Evolutionary conservation across 2,113 vertebrate species (phyloP).

Genomic region (Corythornis cristatus): DNA sequence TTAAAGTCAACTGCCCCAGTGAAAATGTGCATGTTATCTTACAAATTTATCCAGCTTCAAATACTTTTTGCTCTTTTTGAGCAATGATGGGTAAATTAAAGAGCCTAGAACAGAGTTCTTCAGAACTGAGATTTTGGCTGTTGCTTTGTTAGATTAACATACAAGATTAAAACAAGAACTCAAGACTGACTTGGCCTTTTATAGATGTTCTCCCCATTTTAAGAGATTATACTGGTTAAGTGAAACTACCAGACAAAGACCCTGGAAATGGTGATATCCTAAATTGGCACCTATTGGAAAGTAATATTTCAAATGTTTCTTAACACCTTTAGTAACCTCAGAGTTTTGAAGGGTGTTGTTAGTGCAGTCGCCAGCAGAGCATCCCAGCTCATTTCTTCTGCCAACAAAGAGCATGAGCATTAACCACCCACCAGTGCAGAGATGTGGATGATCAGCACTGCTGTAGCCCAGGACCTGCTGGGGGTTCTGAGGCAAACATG

Average conservation of each 20-base stretch:
- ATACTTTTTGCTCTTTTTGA: neutral
- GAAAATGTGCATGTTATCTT: neutral
- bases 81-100: neutral
- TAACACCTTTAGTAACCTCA: neutral
- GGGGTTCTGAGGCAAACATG: neutral
- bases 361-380: neutral
- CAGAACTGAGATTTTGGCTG: neutral
- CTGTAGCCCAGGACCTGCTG: neutral
- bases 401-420: neutral
- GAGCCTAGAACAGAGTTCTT: neutral
- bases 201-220: neutral
- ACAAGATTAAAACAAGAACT: neutral
- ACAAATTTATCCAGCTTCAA: neutral
- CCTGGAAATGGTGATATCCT: neutral
- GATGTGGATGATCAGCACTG: neutral
- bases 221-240: neutral
- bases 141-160: neutral
- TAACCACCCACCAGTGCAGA: fast-evolving
- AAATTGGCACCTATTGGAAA: neutral
- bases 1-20: neutral
- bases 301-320: neutral
- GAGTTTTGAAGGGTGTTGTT: neutral
- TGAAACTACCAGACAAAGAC: neutral
- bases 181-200: neutral
- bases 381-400: neutral